Evolutionary conservation across 2,888 invertebrate species (phyloP).

Genomic region (Ctenicera cuprea): DNA sequence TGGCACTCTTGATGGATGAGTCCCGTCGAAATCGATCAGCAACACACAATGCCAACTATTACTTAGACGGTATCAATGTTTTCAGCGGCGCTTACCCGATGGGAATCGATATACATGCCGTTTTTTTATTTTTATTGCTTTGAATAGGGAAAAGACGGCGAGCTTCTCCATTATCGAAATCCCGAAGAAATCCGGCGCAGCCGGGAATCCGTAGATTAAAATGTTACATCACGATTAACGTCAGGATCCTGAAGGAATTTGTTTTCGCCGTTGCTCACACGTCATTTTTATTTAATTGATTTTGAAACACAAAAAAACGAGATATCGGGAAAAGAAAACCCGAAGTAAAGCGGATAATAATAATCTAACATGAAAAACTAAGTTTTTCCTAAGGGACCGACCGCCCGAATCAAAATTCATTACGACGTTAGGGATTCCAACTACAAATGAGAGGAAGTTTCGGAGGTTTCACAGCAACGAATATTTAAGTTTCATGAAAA

Average conservation of each 20-base stretch:
- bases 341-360: slow-evolving; percentile 1
- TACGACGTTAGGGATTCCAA: slow-evolving; percentile 25
- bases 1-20: slow-evolving; percentile 39
- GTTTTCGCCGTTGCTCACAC: neutral
- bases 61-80: slow-evolving; percentile 44
- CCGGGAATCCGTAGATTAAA: slow-evolving; percentile 22
- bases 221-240: slow-evolving; percentile 18
- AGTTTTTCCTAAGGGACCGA: neutral
- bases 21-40: slow-evolving; percentile 37
- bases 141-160: slow-evolving; percentile 32
- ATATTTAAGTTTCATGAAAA: slow-evolving; percentile 43
- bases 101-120: slow-evolving; percentile 36
- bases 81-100: slow-evolving; percentile 39
- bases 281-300: slow-evolving; percentile 7
- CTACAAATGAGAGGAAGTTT: slow-evolving; percentile 34
- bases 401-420: slow-evolving; percentile 28
- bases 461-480: slow-evolving; percentile 7
- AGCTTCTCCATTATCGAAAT: slow-evolving; percentile 17
- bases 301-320: no score
- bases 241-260: neutral
- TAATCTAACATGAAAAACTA: neutral
- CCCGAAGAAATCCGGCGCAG: slow-evolving; percentile 8
- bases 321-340: neutral
- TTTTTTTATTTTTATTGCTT: slow-evolving; percentile 39
- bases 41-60: slow-evolving; percentile 35